phyloP scores from a whole-genome alignment of 2,797 vertebrate genomes.

The Chloroceryle amazona region DNA sequence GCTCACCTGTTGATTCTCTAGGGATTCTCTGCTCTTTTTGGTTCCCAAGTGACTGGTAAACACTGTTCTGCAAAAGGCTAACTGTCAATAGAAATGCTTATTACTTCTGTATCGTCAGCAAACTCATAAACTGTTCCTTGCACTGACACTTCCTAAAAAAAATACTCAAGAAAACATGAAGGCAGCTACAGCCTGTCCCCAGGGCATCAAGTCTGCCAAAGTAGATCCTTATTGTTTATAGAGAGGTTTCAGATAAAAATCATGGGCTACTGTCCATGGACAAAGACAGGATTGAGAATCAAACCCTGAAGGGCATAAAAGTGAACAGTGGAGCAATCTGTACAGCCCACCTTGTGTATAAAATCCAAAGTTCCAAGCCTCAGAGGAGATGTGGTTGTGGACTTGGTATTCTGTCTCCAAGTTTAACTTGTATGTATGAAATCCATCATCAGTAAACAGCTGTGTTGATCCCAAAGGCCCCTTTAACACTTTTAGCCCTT shows the following conservation, averaged over 20 bases:
- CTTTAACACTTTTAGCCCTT: slow-evolving; percentile 54
- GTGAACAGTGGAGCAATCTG: slow-evolving; percentile 31
- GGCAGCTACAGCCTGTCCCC: slow-evolving; percentile 56
- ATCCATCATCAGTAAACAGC: slow-evolving; percentile 48
- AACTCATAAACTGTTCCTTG: slow-evolving; percentile 65
- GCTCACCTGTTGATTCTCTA: slow-evolving; percentile 54
- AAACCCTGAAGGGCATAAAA: background rate
- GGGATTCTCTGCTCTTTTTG: slow-evolving; percentile 61
- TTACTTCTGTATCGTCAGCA: slow-evolving; percentile 53
- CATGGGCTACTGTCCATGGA: slow-evolving; percentile 1
- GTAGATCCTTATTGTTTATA: slow-evolving; percentile 47
- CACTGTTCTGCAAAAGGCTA: slow-evolving; percentile 63
- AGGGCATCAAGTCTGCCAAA: slow-evolving; percentile 59
- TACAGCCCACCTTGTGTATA: slow-evolving; percentile 44
- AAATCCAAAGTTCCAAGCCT: slow-evolving; percentile 48
- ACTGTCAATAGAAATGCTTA: slow-evolving; percentile 61
- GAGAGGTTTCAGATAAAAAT: slow-evolving; percentile 54
- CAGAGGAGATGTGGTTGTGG: slow-evolving; percentile 44
- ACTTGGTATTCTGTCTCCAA: slow-evolving; percentile 46
- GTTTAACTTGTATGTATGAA: slow-evolving; percentile 57
- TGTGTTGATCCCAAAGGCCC: slow-evolving; percentile 59
- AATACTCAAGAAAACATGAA: slow-evolving; percentile 54
- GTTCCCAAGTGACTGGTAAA: slow-evolving; percentile 53
- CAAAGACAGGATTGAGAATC: slow-evolving; percentile 53
- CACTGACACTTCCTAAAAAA: slow-evolving; percentile 67